A percentile compares a stretch with the other conserved stretches of the same genome.
These are phyloP conservation scores for Baronia brevicornis DNA, from an alignment of 2,888 invertebrate genomes.

Conservation along the genomic window DNA sequence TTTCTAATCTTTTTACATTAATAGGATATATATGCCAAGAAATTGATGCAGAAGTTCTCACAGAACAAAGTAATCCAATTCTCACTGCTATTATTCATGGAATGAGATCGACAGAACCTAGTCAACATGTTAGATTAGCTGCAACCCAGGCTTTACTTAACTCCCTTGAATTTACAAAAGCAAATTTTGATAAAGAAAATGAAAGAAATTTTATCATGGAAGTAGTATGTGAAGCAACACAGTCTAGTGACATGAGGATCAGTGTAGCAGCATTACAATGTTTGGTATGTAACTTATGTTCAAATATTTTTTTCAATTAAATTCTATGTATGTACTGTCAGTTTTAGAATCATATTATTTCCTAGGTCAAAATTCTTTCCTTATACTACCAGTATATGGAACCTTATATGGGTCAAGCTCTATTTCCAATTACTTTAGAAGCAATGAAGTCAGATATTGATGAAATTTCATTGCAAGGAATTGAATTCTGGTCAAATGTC, in stretches of 20 bases:
- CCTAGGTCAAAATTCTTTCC: constrained; percentile 91
- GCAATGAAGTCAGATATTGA: constrained; percentile 98
- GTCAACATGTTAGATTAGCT: constrained; percentile 94
- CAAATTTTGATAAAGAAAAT: constrained; percentile 97
- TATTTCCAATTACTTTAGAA: constrained; percentile 98
- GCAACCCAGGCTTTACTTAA: constrained; percentile 97
- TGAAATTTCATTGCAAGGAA: constrained; percentile 97
- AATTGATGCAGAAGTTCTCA: constrained; percentile 94
- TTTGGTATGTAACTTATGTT: constrained; percentile 77
- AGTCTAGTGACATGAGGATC: constrained; percentile 92
- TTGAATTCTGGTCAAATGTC: constrained; percentile 99
- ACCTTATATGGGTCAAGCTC: constrained; percentile 97
- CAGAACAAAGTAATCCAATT: constrained; percentile 95
- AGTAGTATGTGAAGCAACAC: constrained; percentile 99
- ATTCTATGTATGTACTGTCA: not conserved
- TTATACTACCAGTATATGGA: constrained; percentile 99
- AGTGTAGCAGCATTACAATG: constrained; percentile 98
- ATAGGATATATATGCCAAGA: constrained; percentile 96
- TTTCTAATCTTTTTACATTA: constrained; percentile 16
- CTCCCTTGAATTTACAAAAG: constrained; percentile 98
- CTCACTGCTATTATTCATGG: constrained; percentile 99
- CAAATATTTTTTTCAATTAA: not conserved
- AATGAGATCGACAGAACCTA: constrained; percentile 95
- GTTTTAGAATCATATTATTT: constrained; percentile 14
- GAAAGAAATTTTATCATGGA: constrained; percentile 99